phyloP scores from a whole-genome alignment of 2,888 invertebrate species.

The Leucania comma region DNA sequence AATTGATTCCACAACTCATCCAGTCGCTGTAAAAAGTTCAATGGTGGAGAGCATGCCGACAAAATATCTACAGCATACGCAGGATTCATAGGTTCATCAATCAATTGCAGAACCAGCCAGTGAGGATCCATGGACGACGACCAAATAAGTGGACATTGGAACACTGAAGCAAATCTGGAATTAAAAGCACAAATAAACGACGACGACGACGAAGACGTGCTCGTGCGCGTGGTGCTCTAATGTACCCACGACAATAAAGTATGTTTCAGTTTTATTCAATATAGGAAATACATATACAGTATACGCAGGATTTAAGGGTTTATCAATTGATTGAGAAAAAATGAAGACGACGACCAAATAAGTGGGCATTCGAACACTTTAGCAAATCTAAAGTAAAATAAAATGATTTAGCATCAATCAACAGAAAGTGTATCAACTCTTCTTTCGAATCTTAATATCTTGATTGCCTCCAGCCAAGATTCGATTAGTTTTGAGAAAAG shows the following conservation, averaged over 20 bases:
- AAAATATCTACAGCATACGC: conserved; percentile 69
- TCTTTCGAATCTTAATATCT: too few species aligned
- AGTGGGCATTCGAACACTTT: too few species aligned
- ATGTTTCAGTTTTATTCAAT: too few species aligned
- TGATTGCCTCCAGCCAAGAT: neutral
- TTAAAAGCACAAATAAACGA: too few species aligned
- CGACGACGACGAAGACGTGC: too few species aligned
- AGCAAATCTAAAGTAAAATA: conserved; percentile 1
- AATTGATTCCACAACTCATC: conserved; percentile 66
- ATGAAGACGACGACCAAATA: too few species aligned
- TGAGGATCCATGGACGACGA: conserved; percentile 74
- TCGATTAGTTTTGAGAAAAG: neutral
- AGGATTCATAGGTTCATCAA: conserved; percentile 76
- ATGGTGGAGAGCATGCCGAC: conserved; percentile 67
- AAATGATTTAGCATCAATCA: conserved; percentile 25
- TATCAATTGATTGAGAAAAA: too few species aligned
- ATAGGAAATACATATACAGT: too few species aligned
- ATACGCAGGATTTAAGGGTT: too few species aligned
- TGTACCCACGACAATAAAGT: too few species aligned
- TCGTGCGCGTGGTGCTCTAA: too few species aligned
- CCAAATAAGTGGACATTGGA: conserved; percentile 75
- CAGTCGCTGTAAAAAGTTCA: conserved; percentile 73
- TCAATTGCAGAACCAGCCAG: conserved; percentile 68
- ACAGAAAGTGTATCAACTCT: too few species aligned
- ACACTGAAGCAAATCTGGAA: conserved; percentile 71